Percentiles rank a stretch among this genome's conserved stretches.
phyloP scores from a whole-genome alignment of 1,140 invertebrate species.

The Rhagoletis zephyria region DNA sequence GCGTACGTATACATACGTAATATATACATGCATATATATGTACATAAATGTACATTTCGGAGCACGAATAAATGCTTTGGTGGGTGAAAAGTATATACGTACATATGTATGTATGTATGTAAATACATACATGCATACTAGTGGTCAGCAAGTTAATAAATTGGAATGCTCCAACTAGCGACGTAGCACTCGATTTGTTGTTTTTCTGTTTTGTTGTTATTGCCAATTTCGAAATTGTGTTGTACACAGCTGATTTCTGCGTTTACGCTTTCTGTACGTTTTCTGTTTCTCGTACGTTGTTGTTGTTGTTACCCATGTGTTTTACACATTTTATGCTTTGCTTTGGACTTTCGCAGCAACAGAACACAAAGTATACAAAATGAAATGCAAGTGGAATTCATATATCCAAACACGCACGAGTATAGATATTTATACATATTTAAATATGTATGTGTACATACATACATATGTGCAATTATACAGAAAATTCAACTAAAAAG shows the following conservation, averaged over 20 bases:
- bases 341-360: conserved; percentile 37
- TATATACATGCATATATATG: neutral
- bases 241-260: conserved; percentile 73
- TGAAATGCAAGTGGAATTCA: neutral
- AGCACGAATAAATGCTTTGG: neutral
- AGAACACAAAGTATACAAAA: neutral
- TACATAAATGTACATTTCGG: neutral
- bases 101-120: neutral
- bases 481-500: neutral
- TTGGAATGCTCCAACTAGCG: neutral
- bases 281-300: conserved; percentile 64
- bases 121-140: no score
- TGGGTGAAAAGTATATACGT: neutral
- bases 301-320: conserved; percentile 27
- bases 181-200: conserved; percentile 32
- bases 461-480: neutral
- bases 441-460: neutral
- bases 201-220: conserved; percentile 55
- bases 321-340: conserved; percentile 49
- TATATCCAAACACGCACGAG: neutral
- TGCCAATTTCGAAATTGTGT: conserved; percentile 58
- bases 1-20: neutral
- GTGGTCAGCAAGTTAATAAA: no score
- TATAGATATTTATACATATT: neutral
- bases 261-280: conserved; percentile 68